Base-by-base conservation (phyloP, 1,140 invertebrate species). In the Drosophila ficusphila region DNA sequence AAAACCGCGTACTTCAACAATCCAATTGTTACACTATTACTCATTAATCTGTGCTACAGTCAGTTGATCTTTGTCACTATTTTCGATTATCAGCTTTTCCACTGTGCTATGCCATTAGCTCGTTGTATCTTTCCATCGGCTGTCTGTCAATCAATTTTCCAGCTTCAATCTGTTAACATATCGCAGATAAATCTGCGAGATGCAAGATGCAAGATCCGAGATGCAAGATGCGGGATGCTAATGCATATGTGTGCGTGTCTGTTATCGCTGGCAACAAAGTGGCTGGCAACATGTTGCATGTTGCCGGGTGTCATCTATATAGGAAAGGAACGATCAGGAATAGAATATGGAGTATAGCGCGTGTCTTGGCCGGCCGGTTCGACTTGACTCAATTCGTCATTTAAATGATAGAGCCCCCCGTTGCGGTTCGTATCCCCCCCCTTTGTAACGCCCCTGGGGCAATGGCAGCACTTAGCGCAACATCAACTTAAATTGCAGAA, bases 391-490 rank as follows among this genome's bases (percentile, higher is more conserved):
- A 64, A 81, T 86, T 76, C 81, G 79, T 85, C 79, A 85, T 79
- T 85, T 79, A 81, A 86, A 86, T 85, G 81, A 79, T 76, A 56
- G 57, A 54, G 29, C 47, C 48, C 34, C 19, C 36, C 23, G 12
- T 8, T 19, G 18, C 39, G 39, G n/a, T 21, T 8, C 5, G n/a
- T n/a, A n/a, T n/a, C 39, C 38, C 9, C n/a, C 12, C n/a, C 23
- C 29, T 44, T 14, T 56, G 23, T n/a, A 18, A 56, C 27, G 16
- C 29, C 34, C 53, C 58, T 44, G 68, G 31, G 69, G 68, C 72
- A 72, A 61, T 77, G 73, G 65, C 73, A 86, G 79, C 79, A 86
- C 79, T 83, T 83, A 83, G 79, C 75, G 75, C 81, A 86, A 86
- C 71, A 86, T 79, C 81, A 86, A 64, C 79, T 83, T 52, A 83